These are phyloP conservation scores for Sebastes aleutianus DNA, from an alignment of 2,797 vertebrate species.

Conservation along the genomic window DNA sequence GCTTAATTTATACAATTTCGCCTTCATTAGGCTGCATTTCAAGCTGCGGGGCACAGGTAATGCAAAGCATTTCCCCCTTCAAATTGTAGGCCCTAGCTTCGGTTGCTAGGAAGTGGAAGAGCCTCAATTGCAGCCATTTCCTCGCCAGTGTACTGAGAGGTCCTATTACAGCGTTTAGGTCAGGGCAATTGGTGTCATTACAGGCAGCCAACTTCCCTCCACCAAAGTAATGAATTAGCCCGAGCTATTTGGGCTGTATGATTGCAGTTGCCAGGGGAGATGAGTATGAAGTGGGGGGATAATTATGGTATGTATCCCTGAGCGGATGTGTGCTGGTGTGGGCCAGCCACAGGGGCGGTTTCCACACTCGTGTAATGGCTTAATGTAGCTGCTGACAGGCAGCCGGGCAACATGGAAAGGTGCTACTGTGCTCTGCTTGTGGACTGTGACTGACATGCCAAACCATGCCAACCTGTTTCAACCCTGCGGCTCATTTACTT, in stretches of 20 bases:
- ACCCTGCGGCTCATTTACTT: slow-evolving; percentile 61
- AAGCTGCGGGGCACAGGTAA: slow-evolving; percentile 80
- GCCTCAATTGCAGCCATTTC: slow-evolving; percentile 92
- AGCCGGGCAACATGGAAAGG: slow-evolving; percentile 68
- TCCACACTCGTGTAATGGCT: slow-evolving; percentile 73
- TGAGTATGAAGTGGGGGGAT: slow-evolving; percentile 84
- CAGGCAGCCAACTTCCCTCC: slow-evolving; percentile 93
- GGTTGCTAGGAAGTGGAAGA: slow-evolving; percentile 90
- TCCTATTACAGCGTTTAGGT: slow-evolving; percentile 94
- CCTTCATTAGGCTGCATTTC: slow-evolving; percentile 81
- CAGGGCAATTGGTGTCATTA: slow-evolving; percentile 98
- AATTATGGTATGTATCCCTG: slow-evolving; percentile 77
- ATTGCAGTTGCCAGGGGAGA: slow-evolving; percentile 92
- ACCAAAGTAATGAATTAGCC: slow-evolving; percentile 93
- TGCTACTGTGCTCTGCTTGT: slow-evolving; percentile 76
- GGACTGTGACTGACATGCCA: slow-evolving; percentile 66
- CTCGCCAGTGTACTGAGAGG: slow-evolving; percentile 86
- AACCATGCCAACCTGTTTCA: slow-evolving; percentile 55
- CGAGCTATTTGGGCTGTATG: slow-evolving; percentile 89
- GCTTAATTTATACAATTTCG: slow-evolving; percentile 78
- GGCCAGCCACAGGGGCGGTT: slow-evolving; percentile 62
- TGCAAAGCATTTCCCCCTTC: slow-evolving; percentile 78
- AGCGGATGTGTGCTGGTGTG: slow-evolving; percentile 73
- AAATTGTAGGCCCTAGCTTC: slow-evolving; percentile 77
- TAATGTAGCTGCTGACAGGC: slow-evolving; percentile 75